Conservation (phyloP, 1,140 invertebrate species). For the Calliphora vicina region DNA sequence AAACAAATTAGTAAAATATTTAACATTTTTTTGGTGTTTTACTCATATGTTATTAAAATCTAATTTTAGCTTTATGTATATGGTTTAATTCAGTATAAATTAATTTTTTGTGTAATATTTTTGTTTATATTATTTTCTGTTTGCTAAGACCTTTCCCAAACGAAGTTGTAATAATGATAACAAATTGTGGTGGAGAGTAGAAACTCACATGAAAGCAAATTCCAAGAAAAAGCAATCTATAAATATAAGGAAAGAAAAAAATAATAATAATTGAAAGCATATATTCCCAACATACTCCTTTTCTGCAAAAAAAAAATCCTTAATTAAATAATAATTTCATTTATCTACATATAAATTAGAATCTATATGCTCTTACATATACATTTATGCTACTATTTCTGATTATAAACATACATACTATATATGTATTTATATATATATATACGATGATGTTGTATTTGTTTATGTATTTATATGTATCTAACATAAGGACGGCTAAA, state of each 20-base stretch:
- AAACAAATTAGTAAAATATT: no score
- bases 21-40: no score
- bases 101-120: neutral
- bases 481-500: conserved; percentile 61
- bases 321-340: neutral
- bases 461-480: conserved; percentile 47
- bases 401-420: neutral
- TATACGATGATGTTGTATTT: conserved; percentile 32
- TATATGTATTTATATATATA: conserved; percentile 4
- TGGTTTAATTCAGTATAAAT: neutral
- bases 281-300: no score
- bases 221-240: no score
- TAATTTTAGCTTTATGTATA: neutral
- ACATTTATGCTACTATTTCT: neutral
- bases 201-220: neutral
- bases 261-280: no score
- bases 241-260: no score
- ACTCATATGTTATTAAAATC: neutral
- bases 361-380: conserved; percentile 7
- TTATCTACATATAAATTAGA: conserved; percentile 16
- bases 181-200: conserved; percentile 39
- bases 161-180: neutral
- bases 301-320: no score
- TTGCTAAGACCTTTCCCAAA: neutral
- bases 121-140: neutral